Conservation (phyloP, 2,113 vertebrate species). For the Lophura nycthemera region DNA sequence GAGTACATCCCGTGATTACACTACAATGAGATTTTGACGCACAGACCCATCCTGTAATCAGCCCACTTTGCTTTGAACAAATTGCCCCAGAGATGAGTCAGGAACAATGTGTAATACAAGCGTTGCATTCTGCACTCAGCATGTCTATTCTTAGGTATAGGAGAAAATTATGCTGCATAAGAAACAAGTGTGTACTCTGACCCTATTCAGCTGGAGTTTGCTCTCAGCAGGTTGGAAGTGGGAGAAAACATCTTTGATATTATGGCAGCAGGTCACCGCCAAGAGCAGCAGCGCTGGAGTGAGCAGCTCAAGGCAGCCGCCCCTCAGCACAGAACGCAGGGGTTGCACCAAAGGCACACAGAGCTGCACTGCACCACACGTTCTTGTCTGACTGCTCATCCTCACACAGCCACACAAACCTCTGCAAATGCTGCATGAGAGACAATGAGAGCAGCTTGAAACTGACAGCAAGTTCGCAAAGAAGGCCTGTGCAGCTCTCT, state of each 20-base stretch:
- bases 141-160: neutral
- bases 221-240: neutral
- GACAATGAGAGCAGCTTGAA: neutral
- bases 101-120: neutral
- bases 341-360: accelerated
- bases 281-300: neutral
- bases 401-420: neutral
- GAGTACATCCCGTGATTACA: neutral
- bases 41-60: neutral
- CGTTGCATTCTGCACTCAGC: neutral
- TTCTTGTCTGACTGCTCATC: neutral
- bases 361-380: neutral
- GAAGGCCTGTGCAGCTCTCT: neutral
- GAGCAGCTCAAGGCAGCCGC: neutral
- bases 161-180: neutral
- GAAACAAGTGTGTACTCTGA: neutral
- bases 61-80: neutral
- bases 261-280: neutral
- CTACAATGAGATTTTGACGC: neutral
- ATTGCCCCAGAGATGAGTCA: neutral
- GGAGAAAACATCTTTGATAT: neutral
- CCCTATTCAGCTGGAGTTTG: neutral
- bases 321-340: accelerated
- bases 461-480: neutral
- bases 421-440: neutral